phyloP scores from a whole-genome alignment of 2,888 invertebrate genomes.

The Troides oblongomaculatus region DNA sequence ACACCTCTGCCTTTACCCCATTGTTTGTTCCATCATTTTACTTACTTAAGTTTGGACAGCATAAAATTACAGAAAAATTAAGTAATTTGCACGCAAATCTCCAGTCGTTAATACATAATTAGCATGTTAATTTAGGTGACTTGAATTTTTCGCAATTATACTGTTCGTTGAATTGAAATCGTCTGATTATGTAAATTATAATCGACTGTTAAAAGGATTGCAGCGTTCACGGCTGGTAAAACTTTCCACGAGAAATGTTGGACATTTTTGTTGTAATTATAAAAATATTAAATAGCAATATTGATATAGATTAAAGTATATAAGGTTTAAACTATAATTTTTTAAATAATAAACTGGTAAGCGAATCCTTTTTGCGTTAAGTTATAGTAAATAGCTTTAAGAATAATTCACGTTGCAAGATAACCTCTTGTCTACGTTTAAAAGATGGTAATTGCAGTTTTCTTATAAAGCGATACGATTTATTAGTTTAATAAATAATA shows the following conservation, averaged over 20 bases:
- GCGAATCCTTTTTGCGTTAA: slow-evolving; percentile 57
- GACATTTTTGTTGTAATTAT: background rate
- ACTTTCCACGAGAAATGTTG: slow-evolving; percentile 15
- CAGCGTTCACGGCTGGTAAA: slow-evolving; percentile 9
- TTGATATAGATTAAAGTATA: slow-evolving; percentile 33
- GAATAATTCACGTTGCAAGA: slow-evolving; percentile 53
- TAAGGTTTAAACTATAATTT: slow-evolving; percentile 65
- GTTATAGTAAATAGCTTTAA: slow-evolving; percentile 49
- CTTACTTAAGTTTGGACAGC: background rate
- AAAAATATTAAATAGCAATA: slow-evolving; percentile 5
- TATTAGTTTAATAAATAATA: slow-evolving; percentile 14
- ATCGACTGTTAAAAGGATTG: slow-evolving; percentile 27
- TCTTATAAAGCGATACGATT: slow-evolving; percentile 5
- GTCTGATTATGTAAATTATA: slow-evolving; percentile 29
- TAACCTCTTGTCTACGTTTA: slow-evolving; percentile 23
- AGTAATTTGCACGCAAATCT: slow-evolving; percentile 18
- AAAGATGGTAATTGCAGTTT: slow-evolving; percentile 12
- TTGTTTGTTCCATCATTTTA: slow-evolving; percentile 20
- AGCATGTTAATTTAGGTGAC: slow-evolving; percentile 23
- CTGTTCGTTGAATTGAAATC: slow-evolving; percentile 22
- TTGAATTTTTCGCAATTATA: slow-evolving; percentile 25
- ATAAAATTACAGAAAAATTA: slow-evolving; percentile 2
- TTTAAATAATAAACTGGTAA: slow-evolving; percentile 67
- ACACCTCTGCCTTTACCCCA: slow-evolving; percentile 22
- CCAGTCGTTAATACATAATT: slow-evolving; percentile 16